Conservation (phyloP, 2,888 invertebrate species). For the Pristionchus mayeri region DNA sequence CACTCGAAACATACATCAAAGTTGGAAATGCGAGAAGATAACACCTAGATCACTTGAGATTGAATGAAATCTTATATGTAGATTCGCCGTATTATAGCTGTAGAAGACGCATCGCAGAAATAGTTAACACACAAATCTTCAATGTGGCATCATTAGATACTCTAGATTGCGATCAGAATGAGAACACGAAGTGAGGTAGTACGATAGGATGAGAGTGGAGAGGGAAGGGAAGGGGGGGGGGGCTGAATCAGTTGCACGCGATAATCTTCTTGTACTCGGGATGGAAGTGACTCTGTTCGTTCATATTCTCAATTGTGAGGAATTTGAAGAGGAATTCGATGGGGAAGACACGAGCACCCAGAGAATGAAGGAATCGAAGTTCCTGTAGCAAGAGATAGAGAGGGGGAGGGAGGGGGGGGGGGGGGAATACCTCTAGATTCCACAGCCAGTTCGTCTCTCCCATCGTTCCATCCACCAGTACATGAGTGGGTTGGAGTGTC, state of each 20-base stretch:
- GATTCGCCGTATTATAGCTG: too few species aligned
- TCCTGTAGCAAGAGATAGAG: background rate
- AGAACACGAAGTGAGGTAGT: background rate
- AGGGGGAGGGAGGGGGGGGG: background rate
- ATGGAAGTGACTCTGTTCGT: background rate
- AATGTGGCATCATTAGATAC: background rate
- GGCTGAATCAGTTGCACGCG: background rate
- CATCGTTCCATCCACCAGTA: conserved; percentile 2
- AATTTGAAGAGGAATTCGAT: conserved; percentile 38
- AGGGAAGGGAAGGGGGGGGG: background rate
- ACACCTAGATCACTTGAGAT: background rate
- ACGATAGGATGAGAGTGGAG: background rate
- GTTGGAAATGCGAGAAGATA: background rate
- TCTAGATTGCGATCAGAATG: background rate
- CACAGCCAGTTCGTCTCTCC: background rate
- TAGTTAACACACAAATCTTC: background rate
- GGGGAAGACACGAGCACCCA: conserved; percentile 18
- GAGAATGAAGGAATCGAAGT: conserved; percentile 3
- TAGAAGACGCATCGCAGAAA: too few species aligned
- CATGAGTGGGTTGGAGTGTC: conserved; percentile 2
- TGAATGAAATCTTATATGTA: background rate
- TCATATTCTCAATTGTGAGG: background rate
- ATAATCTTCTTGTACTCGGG: conserved; percentile 7
- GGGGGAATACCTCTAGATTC: conserved; percentile 40
- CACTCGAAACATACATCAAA: background rate